Evolutionary conservation across 2,797 vertebrate genomes (phyloP).

Genomic region (Bradypodion pumilum): DNA sequence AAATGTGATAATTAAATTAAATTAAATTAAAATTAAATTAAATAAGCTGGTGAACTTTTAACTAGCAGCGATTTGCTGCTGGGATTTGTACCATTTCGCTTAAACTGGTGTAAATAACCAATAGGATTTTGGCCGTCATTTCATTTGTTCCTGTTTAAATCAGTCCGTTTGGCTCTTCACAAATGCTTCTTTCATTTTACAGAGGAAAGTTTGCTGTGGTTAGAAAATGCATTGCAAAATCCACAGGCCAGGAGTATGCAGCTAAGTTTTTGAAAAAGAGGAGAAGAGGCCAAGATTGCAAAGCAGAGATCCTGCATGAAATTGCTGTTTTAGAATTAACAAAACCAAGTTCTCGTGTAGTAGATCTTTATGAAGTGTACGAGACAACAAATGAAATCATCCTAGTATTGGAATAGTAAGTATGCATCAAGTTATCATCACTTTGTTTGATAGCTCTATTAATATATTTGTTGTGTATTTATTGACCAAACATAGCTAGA

Average conservation of each 20-base stretch:
- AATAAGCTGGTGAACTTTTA: too few species aligned
- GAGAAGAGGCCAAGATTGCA: constrained; percentile 91
- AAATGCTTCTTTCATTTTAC: constrained; percentile 16
- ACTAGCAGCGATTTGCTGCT: too few species aligned
- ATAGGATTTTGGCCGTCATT: too few species aligned
- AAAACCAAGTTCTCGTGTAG: constrained; percentile 82
- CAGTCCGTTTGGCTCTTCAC: not conserved
- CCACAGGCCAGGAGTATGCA: constrained; percentile 90
- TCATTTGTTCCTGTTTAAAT: too few species aligned
- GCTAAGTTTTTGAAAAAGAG: constrained; percentile 95
- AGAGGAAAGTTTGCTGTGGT: constrained; percentile 97
- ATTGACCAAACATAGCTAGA: constrained; percentile 1
- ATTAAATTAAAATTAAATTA: too few species aligned
- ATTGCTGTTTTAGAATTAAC: constrained; percentile 91
- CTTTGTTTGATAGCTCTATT: not conserved
- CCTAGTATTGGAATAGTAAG: constrained; percentile 94
- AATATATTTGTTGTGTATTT: not conserved
- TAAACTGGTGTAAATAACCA: too few species aligned
- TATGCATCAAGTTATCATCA: constrained; percentile 44
- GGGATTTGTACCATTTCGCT: too few species aligned
- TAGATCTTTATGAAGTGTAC: constrained; percentile 90
- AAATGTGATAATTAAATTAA: too few species aligned
- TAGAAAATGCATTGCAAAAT: constrained; percentile 90
- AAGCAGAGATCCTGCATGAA: constrained; percentile 91
- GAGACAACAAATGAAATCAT: constrained; percentile 93